Base-by-base conservation (phyloP, 2,888 invertebrate species). In the Leucoma salicis region DNA sequence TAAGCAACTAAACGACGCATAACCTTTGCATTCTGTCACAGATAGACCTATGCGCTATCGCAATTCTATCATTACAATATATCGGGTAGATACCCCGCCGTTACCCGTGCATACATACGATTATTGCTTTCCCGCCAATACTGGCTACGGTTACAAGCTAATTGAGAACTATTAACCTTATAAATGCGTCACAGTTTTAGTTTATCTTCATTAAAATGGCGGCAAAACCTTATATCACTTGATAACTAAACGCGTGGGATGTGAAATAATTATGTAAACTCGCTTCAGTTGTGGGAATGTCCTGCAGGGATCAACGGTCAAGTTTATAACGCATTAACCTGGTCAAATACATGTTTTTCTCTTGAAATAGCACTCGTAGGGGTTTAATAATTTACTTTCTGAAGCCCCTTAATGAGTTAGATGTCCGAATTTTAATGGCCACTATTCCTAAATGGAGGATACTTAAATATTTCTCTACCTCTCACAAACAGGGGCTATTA, bases 131-230 rank as follows among this genome's bases (percentile, higher is more conserved):
- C 46, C 42, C 14, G 14, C 42, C 53, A 48, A 49, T 42, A 36
- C 47, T 16, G 37, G n/a, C 35, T 35, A 21, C 41, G 47, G 46
- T 66, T 61, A 66, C 68, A 53, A 52, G 63, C 70, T 77, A 74
- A 78, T 78, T 72, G 74, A 67, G 65, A 60, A 32, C 48, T 66
- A 74, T 76, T 74, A 73, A 57, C 60, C 50, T 62, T 43, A 48
- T 60, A 39, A 39, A 39, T 45, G 44, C 13, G 27, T 36, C 32
- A 29, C 29, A 21, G 18, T 40, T 28, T 47, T 43, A 39, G 39
- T 14, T 32, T 53, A 56, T 62, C 65, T 55, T 56, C 59, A 62
- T 61, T 61, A 51, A 50, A 53, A 49, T 38, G 39, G 45, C 45
- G 13, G n/a, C 42, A 46, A 56, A 56, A 55, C 49, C 58, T 34